Conservation (phyloP, 2,888 invertebrate genomes). For the Drosophila putrida region DNA sequence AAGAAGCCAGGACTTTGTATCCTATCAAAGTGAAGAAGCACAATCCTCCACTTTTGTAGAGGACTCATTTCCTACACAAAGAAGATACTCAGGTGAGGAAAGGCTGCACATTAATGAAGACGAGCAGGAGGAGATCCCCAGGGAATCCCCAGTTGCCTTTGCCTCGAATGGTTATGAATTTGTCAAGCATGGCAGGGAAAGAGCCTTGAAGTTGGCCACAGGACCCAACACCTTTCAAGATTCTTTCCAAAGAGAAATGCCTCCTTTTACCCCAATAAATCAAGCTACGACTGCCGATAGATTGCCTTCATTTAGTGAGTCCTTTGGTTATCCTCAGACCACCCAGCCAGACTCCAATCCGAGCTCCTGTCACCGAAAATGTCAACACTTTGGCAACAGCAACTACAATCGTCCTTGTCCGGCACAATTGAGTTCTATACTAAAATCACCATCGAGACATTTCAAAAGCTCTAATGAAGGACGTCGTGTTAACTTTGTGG, state of each 20-base stretch:
- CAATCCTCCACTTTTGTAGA: not conserved
- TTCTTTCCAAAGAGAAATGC: not conserved
- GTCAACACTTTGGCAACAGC: not conserved
- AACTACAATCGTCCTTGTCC: not conserved
- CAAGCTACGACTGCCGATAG: not conserved
- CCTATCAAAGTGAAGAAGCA: not conserved
- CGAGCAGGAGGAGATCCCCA: not conserved
- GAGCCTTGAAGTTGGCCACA: not conserved
- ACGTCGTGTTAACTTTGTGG: constrained; percentile 38
- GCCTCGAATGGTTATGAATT: not conserved
- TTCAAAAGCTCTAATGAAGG: not conserved
- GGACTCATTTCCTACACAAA: not conserved
- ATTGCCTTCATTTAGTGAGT: constrained; percentile 17
- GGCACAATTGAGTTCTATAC: constrained; percentile 21
- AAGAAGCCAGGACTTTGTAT: not conserved
- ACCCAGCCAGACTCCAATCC: not conserved
- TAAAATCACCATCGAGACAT: constrained; percentile 27
- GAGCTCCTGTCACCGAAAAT: not conserved
- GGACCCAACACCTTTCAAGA: not conserved
- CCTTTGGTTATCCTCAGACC: constrained; percentile 14
- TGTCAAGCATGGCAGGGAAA: not conserved
- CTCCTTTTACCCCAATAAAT: not conserved
- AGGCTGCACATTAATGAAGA: not conserved
- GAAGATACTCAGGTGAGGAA: not conserved
- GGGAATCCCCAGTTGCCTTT: not conserved